These are phyloP conservation scores for Macaca fascicularis DNA, from an alignment of 2,113 vertebrate genomes.

Conservation along the genomic window DNA sequence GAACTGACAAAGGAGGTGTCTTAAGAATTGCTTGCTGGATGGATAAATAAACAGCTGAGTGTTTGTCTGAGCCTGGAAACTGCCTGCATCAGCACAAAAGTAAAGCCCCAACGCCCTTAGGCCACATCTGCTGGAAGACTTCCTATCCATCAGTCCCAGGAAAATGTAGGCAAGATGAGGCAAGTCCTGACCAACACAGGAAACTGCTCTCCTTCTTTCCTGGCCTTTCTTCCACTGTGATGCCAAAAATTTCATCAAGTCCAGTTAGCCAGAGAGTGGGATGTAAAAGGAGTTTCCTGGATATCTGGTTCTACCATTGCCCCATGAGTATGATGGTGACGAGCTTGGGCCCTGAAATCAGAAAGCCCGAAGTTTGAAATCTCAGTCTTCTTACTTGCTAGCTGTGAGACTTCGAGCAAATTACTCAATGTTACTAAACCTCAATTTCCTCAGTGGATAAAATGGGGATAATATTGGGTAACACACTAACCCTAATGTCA, in stretches of 20 bases:
- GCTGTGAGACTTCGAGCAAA: neutral
- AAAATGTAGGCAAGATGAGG: neutral
- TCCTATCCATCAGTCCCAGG: neutral
- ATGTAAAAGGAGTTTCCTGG: neutral
- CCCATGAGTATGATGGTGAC: neutral
- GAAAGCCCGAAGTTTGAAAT: neutral
- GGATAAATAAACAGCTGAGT: neutral
- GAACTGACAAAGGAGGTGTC: neutral
- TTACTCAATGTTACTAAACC: slow-evolving; percentile 13
- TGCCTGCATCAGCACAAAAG: neutral
- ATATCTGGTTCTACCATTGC: neutral
- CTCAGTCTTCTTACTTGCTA: neutral
- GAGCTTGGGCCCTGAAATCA: neutral
- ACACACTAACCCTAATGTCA: neutral
- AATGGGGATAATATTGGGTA: slow-evolving; percentile 56
- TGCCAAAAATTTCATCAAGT: neutral
- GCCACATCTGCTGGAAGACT: neutral
- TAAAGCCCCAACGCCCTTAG: neutral
- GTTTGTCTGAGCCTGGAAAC: neutral
- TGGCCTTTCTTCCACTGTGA: neutral
- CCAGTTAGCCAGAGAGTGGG: neutral
- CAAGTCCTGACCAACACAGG: too few species aligned
- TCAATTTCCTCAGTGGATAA: slow-evolving; percentile 52
- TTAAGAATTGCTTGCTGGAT: neutral
- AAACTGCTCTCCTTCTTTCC: neutral